These are phyloP conservation scores for Scaptomyza polygonia DNA, from an alignment of 2,888 invertebrate species.

Conservation along the genomic window DNA sequence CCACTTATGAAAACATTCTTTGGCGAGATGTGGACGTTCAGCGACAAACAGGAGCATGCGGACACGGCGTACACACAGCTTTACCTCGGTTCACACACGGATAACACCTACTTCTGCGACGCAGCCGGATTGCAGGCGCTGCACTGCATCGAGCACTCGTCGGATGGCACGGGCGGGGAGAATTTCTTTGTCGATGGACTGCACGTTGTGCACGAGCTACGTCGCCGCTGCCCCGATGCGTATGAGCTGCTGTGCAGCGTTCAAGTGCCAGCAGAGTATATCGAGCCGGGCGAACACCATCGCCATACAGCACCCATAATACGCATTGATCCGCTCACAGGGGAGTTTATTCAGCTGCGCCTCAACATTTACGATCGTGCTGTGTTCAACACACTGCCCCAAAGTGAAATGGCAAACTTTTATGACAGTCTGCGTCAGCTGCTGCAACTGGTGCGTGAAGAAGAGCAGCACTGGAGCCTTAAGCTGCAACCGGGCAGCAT, in stretches of 20 bases:
- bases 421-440: conserved; percentile 87
- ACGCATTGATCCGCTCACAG: conserved; percentile 85
- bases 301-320: conserved; percentile 87
- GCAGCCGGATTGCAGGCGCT: conserved; percentile 89
- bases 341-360: conserved; percentile 87
- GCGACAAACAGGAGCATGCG: conserved; percentile 86
- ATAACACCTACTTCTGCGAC: conserved; percentile 91
- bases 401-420: conserved; percentile 86
- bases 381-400: conserved; percentile 86
- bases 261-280: conserved; percentile 87
- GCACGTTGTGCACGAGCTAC: conserved; percentile 87
- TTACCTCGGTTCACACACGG: conserved; percentile 89
- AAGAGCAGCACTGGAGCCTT: conserved; percentile 86
- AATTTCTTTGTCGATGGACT: conserved; percentile 91
- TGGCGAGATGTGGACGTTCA: conserved; percentile 90
- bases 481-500: conserved; percentile 89
- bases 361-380: conserved; percentile 91
- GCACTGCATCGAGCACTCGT: conserved; percentile 86
- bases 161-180: conserved; percentile 88
- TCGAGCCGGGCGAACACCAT: conserved; percentile 87
- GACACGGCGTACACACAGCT: conserved; percentile 91
- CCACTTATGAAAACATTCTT: conserved; percentile 89
- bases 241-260: conserved; percentile 87
- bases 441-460: conserved; percentile 85
- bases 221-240: conserved; percentile 85